Base-by-base conservation (phyloP, 2,888 invertebrate genomes). In the Gastracanthus pulcherrimus region DNA sequence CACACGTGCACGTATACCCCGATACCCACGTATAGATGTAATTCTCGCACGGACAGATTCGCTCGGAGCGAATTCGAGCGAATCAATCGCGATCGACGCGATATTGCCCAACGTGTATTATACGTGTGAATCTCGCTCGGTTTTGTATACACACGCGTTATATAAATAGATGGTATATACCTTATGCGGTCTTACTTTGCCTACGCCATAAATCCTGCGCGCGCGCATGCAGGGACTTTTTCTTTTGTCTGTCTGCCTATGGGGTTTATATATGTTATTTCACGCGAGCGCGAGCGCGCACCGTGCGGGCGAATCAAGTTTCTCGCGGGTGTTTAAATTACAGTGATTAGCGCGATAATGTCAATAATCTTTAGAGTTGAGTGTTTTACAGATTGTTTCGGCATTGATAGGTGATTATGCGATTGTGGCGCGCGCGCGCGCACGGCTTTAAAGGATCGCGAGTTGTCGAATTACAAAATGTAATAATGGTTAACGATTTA, bases 291-390 rank as follows among this genome's bases (percentile, higher is more conserved):
- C 36, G 75, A 69, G 13, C 13, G 62, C 19, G 58, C 11, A 19
- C 7, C 45, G 48, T 16, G 23, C 62, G 36, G 36, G 48, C 62
- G 62, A 62, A 36, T 81, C 72, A 69, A 45, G 69, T 77, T 71
- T 79, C 81, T 64, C 74, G 77, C 74, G 60, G 64, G 48, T 77
- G 69, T 75, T 76, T 78, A 70, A 82, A 82, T 82, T 71, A 78
- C 75, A 70, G 78, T 79, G 78, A 78, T 79, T 79, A 82, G 60
- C 60, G 34, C 58, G 70, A 71, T 79, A 82, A 75, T 82, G 78
- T 82, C 78, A 82, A 82, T 82, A 75, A 82, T 82, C 78, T 58
- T 78, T 70, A 36, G 34, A 34, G 71, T 41, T 41, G 75, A 78
- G 78, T 77, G 77, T 69, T 77, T 69, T 77, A 34, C 62, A 58